These are phyloP conservation scores for Danio choprae DNA, from an alignment of 2,797 vertebrate genomes.

Conservation along the genomic window DNA sequence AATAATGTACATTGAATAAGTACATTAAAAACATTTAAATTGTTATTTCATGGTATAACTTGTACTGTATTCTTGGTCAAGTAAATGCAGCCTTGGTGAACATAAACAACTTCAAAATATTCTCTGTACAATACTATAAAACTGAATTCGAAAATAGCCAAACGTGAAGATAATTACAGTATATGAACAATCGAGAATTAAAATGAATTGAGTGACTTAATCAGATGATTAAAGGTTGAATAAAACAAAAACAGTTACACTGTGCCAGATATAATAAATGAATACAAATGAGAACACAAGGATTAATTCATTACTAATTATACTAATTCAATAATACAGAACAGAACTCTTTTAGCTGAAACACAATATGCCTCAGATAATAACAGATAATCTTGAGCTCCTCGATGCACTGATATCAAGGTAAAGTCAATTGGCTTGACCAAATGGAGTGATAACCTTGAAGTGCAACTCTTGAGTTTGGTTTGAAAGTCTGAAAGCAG, in stretches of 20 bases:
- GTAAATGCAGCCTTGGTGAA: background rate
- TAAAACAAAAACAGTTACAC: background rate
- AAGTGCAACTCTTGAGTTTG: background rate
- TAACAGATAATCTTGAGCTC: background rate
- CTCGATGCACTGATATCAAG: background rate
- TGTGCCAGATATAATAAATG: background rate
- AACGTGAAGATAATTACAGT: background rate
- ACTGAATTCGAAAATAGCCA: no score
- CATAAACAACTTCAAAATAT: no score
- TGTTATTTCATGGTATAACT: background rate
- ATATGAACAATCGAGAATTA: background rate
- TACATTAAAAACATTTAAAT: no score
- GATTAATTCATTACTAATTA: background rate
- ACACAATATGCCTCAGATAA: background rate
- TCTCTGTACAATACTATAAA: no score
- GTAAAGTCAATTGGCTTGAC: constrained; percentile 3
- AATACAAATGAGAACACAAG: background rate
- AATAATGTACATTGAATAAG: no score
- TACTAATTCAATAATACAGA: background rate
- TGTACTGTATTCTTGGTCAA: background rate
- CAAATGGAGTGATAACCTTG: constrained; percentile 30
- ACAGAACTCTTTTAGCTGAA: background rate
- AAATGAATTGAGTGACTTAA: background rate
- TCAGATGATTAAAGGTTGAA: background rate
- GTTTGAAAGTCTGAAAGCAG: background rate